phyloP scores from a whole-genome alignment of 2,113 vertebrate species.

The Nannospalax galili region DNA sequence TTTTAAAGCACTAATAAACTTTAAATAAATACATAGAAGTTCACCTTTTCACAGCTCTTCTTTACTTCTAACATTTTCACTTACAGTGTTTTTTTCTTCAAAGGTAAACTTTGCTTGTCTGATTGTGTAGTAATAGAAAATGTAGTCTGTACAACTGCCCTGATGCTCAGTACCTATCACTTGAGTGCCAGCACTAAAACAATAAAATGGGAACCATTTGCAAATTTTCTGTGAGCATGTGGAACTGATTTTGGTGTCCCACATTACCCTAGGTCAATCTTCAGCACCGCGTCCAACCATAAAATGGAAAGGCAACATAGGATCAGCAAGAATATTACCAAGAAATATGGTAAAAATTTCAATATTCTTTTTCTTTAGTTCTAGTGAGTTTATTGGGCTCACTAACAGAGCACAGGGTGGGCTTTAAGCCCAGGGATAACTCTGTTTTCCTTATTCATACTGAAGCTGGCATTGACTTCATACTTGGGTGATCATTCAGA shows the following conservation, averaged over 20 bases:
- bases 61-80: slow-evolving; percentile 28
- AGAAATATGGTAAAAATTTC: slow-evolving; percentile 39
- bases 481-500: slow-evolving; percentile 3
- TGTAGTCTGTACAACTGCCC: background rate
- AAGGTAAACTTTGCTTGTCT: background rate
- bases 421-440: background rate
- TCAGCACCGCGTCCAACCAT: background rate
- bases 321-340: background rate
- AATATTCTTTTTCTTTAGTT: no score
- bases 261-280: background rate
- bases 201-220: background rate
- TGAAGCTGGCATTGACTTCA: background rate
- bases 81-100: background rate
- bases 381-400: no score
- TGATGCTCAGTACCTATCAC: background rate
- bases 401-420: no score
- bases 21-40: no score
- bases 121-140: background rate
- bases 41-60: background rate
- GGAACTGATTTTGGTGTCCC: background rate
- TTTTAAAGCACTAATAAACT: no score
- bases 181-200: background rate
- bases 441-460: background rate
- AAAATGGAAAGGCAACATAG: background rate
- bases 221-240: background rate